phyloP scores from a whole-genome alignment of 1,140 invertebrate species.

The Apocrypta bakeri region DNA sequence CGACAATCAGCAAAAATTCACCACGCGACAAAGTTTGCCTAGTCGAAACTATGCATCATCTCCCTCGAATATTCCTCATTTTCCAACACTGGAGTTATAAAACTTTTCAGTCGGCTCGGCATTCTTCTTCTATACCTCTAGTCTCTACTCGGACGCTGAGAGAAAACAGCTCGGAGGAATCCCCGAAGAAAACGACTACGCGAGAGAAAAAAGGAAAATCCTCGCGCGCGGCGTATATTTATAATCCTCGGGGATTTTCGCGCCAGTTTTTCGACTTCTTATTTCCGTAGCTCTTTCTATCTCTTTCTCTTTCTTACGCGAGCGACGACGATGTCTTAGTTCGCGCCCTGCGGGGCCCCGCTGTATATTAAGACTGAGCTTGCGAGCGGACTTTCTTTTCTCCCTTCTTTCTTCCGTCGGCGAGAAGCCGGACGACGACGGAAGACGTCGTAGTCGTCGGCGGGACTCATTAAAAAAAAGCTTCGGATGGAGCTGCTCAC shows the following conservation, averaged over 20 bases:
- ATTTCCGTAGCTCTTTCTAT: conserved; percentile 57
- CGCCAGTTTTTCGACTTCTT: conserved; percentile 60
- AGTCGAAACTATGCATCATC: background rate
- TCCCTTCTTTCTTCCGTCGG: conserved; percentile 34
- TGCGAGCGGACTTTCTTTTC: conserved; percentile 15
- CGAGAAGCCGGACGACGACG: conserved; percentile 9
- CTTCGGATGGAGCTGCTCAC: conserved; percentile 58
- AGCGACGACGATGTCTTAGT: conserved; percentile 49
- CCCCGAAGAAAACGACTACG: background rate
- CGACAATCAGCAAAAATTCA: background rate
- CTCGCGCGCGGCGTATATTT: conserved; percentile 26
- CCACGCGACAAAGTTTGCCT: background rate
- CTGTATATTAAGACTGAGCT: conserved; percentile 59
- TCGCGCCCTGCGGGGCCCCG: conserved; percentile 57
- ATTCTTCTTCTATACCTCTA: conserved; percentile 1
- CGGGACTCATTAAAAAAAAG: conserved; percentile 69
- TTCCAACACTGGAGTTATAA: conserved; percentile 12
- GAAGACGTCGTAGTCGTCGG: conserved; percentile 60
- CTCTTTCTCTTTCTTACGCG: too few species aligned
- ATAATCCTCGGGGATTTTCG: conserved; percentile 46
- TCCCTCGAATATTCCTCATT: conserved; percentile 30
- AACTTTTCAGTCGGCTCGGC: conserved; percentile 10
- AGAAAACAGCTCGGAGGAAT: background rate
- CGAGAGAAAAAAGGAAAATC: background rate
- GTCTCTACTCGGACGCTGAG: background rate